phyloP scores from a whole-genome alignment of 2,888 invertebrate species.

The Leptopilina syphax region DNA sequence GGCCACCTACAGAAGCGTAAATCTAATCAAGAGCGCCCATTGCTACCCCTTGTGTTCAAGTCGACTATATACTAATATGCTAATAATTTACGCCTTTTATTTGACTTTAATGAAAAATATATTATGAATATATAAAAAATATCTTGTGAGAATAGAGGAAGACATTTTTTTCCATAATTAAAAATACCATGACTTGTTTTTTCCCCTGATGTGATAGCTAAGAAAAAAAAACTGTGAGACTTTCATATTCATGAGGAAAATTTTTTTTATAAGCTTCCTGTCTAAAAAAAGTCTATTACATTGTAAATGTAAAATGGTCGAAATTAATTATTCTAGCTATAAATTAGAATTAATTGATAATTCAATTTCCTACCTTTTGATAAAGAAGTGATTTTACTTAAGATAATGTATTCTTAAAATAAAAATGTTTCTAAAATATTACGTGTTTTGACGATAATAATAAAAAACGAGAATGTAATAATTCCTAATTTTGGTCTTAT shows the following conservation, averaged over 20 bases:
- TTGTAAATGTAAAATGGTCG: too few species aligned
- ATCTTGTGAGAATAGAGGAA: neutral
- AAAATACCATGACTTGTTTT: neutral
- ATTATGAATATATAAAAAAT: neutral
- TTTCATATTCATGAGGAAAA: neutral
- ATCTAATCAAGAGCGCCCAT: slow-evolving; percentile 49
- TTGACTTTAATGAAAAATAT: neutral
- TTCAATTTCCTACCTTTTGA: too few species aligned
- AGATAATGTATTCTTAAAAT: too few species aligned
- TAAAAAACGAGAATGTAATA: too few species aligned
- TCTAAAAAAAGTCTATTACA: neutral
- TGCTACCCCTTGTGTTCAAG: slow-evolving; percentile 31
- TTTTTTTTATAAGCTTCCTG: too few species aligned
- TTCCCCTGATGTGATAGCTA: neutral
- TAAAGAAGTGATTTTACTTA: too few species aligned
- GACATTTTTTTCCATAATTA: neutral
- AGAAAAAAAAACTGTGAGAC: neutral
- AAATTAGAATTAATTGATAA: too few species aligned
- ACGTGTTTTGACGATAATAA: too few species aligned
- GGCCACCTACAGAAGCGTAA: slow-evolving; percentile 51
- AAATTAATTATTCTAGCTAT: too few species aligned
- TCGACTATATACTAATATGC: neutral
- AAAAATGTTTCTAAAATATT: too few species aligned
- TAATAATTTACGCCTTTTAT: neutral
- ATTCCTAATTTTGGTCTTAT: too few species aligned